Conservation (phyloP, 2,113 vertebrate genomes). For the Marmota monax region DNA sequence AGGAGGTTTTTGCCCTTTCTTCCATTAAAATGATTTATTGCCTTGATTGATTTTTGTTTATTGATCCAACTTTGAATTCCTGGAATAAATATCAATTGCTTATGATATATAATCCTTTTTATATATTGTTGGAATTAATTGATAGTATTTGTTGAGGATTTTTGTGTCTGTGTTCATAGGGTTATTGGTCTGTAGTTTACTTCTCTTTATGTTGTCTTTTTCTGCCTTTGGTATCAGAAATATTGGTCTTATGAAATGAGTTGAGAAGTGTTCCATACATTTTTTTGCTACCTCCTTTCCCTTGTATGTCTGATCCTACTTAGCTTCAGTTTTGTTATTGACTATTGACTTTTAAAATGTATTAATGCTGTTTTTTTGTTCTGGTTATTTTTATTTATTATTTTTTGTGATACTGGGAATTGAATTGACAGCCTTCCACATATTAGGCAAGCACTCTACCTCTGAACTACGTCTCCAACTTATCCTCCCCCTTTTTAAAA, state of each 20-base stretch:
- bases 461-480: too few species aligned
- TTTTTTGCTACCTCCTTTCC: neutral
- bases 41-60: conserved; percentile 10
- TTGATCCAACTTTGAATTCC: conserved; percentile 44
- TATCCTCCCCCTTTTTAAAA: neutral
- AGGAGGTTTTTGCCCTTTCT: neutral
- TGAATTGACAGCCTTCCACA: too few species aligned
- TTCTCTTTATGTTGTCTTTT: conserved; percentile 31
- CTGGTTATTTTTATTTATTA: neutral
- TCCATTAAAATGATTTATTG: neutral
- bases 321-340: conserved; percentile 29
- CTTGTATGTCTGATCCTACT: neutral
- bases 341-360: neutral
- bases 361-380: neutral
- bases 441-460: too few species aligned
- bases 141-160: too few species aligned
- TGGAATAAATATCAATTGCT: conserved; percentile 8
- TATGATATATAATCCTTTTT: too few species aligned
- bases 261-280: neutral
- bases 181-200: neutral
- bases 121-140: too few species aligned
- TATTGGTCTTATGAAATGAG: neutral
- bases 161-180: neutral
- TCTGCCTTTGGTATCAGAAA: neutral
- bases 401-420: too few species aligned